These are phyloP conservation scores for Ypsolopha scabrella DNA, from an alignment of 2,888 invertebrate species.

Conservation along the genomic window DNA sequence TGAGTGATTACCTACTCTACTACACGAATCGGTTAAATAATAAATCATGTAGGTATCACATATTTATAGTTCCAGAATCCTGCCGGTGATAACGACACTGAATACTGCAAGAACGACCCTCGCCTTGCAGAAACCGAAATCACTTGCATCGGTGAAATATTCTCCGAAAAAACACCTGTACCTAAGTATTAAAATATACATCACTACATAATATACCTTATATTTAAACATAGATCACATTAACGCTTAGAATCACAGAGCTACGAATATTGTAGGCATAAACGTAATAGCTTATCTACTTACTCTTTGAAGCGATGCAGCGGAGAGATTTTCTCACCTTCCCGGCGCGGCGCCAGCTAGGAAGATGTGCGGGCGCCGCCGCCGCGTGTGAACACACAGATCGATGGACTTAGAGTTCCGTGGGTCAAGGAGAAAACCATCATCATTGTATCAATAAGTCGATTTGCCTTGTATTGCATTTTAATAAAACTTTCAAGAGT, in stretches of 20 bases:
- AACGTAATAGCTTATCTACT: background rate
- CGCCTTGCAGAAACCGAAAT: background rate
- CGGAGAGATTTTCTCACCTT: slow-evolving; percentile 59
- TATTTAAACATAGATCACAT: no score
- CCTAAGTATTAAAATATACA: background rate
- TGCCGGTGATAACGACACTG: no score
- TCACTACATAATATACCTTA: background rate
- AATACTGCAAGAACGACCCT: no score
- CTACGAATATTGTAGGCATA: background rate
- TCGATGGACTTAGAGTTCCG: no score
- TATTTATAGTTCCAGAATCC: no score
- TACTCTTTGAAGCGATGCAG: slow-evolving; percentile 18
- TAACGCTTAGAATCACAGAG: no score
- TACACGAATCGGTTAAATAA: no score
- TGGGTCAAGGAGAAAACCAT: no score
- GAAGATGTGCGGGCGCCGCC: slow-evolving; percentile 2
- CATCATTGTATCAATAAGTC: no score
- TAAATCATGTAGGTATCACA: no score
- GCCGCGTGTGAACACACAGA: background rate
- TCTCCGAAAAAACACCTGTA: background rate
- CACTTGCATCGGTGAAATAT: background rate
- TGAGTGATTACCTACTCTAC: no score
- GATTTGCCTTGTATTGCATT: background rate
- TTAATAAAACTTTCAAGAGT: no score
- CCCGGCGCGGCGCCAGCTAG: slow-evolving; percentile 41